Percentiles rank a stretch among this genome's conserved stretches.
These are phyloP conservation scores for Trissolcus brochymenae DNA, from an alignment of 2,888 invertebrate genomes.

Conservation along the genomic window DNA sequence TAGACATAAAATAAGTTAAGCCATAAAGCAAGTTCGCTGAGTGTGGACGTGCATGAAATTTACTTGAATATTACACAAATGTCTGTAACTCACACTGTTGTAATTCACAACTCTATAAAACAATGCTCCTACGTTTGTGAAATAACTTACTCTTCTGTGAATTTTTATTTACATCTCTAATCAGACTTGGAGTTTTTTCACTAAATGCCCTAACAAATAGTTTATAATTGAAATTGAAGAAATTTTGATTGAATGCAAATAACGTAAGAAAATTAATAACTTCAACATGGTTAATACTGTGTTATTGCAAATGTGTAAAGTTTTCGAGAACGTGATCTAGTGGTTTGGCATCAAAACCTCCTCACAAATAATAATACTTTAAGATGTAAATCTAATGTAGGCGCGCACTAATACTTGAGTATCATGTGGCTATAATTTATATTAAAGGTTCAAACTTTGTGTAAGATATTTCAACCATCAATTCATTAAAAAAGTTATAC, in stretches of 20 bases:
- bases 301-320: conserved; percentile 20
- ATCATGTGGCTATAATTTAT: conserved; percentile 2
- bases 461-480: neutral
- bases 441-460: conserved; percentile 19
- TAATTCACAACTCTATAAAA: conserved; percentile 3
- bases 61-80: conserved; percentile 8
- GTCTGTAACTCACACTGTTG: conserved; percentile 8
- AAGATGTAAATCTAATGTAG: conserved; percentile 8
- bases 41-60: conserved; percentile 39
- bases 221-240: no score
- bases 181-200: no score
- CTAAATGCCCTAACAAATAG: no score
- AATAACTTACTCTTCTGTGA: no score
- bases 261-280: conserved; percentile 10
- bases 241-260: conserved; percentile 20
- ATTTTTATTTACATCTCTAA: no score
- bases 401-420: neutral
- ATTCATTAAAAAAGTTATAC: neutral
- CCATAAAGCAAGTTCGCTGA: conserved; percentile 39
- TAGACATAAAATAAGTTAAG: conserved; percentile 42
- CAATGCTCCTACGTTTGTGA: neutral
- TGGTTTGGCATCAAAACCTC: conserved; percentile 37
- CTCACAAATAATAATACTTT: conserved; percentile 30
- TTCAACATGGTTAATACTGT: conserved; percentile 22
- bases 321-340: conserved; percentile 35